Percentiles rank a stretch among this genome's conserved stretches.
These are phyloP conservation scores for Lysiphlebus fabarum DNA, from an alignment of 1,140 invertebrate species.

Conservation along the genomic window DNA sequence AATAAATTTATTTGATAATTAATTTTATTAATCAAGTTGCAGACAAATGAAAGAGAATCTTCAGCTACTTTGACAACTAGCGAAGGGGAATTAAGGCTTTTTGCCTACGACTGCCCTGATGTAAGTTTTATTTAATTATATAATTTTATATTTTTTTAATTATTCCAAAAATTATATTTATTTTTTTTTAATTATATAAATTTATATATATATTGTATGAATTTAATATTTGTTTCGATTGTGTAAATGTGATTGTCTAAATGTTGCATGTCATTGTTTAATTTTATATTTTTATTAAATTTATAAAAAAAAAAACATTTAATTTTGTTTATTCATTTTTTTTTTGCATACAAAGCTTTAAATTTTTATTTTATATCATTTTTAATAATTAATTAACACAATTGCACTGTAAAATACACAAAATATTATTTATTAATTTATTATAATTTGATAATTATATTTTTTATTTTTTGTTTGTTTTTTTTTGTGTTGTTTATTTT, in stretches of 20 bases:
- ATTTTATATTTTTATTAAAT: constrained; percentile 17
- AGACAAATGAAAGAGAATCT: constrained; percentile 52
- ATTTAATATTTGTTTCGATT: constrained; percentile 7
- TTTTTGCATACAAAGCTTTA: constrained; percentile 4
- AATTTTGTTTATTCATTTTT: not conserved
- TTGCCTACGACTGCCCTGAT: constrained; percentile 53
- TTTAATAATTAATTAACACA: constrained; percentile 2
- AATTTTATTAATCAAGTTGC: constrained; percentile 38
- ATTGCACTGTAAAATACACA: constrained; percentile 11
- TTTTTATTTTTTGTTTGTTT: constrained; percentile 45
- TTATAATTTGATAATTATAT: constrained; percentile 13
- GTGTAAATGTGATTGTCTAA: constrained; percentile 48
- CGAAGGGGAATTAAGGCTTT: constrained; percentile 52
- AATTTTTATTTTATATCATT: not conserved
- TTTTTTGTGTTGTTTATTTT: constrained; percentile 56
- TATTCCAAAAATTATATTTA: too few relatives aligned
- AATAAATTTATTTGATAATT: constrained; percentile 8
- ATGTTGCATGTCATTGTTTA: constrained; percentile 52
- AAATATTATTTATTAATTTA: constrained; percentile 17
- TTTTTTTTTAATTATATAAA: too few relatives aligned
- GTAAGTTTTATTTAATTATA: constrained; percentile 41
- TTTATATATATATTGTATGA: too few relatives aligned
- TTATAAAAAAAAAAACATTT: constrained; percentile 1
- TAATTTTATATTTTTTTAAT: too few relatives aligned
- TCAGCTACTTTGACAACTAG: constrained; percentile 52